These are phyloP conservation scores for Drosophila sp. DNA, from an alignment of 1,140 invertebrate genomes.

Conservation along the genomic window DNA sequence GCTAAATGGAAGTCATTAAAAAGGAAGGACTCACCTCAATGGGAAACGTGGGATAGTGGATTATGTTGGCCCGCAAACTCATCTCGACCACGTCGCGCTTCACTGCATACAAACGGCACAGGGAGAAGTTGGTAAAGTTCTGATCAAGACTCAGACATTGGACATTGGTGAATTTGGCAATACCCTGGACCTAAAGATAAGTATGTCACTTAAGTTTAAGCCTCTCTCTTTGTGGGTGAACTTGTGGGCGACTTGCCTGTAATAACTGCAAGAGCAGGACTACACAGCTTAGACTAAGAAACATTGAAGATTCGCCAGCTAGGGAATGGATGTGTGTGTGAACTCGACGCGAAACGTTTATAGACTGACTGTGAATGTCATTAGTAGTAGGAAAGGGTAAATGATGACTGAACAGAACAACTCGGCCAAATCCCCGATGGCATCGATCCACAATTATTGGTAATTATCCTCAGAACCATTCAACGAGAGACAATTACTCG, in stretches of 20 bases:
- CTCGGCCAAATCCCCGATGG: not conserved
- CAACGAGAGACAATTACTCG: not conserved
- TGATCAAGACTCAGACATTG: conserved; percentile 52
- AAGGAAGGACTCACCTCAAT: conserved; percentile 53
- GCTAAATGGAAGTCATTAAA: too few relatives aligned
- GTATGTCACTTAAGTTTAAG: not conserved
- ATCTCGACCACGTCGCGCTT: conserved; percentile 72
- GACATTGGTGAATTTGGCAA: conserved; percentile 72
- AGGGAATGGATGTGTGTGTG: not conserved
- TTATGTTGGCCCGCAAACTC: conserved; percentile 41
- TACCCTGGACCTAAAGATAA: conserved; percentile 35
- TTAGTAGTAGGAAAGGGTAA: not conserved
- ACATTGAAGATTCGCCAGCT: not conserved
- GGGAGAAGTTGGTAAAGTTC: conserved; percentile 47
- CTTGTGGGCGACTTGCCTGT: conserved; percentile 48
- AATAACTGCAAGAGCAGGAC: conserved; percentile 35
- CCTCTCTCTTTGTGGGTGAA: not conserved
- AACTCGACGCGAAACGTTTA: not conserved
- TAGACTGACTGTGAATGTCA: not conserved
- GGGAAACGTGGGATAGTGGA: conserved; percentile 42
- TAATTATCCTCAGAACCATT: not conserved
- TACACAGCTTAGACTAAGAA: not conserved
- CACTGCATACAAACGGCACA: conserved; percentile 64
- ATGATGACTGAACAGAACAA: conserved; percentile 3
- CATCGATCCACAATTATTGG: conserved; percentile 8